Conservation (phyloP, 2,113 vertebrate genomes). For the Craseonycteris thonglongyai region DNA sequence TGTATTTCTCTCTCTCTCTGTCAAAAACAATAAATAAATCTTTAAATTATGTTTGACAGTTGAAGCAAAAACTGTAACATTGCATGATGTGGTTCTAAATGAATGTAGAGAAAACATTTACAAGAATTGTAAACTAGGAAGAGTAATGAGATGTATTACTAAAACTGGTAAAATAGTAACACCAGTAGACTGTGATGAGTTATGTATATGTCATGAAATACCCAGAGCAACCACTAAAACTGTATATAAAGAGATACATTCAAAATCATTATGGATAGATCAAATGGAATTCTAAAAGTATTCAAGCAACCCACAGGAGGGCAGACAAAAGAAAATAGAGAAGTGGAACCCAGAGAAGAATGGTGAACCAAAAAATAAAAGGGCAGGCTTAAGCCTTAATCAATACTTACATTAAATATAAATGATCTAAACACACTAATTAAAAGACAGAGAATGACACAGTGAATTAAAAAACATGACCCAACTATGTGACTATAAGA, state of each 20-base stretch:
- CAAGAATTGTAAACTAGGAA: background rate
- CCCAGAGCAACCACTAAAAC: background rate
- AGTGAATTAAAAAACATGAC: background rate
- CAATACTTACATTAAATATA: background rate
- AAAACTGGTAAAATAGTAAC: background rate
- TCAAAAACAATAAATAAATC: no score
- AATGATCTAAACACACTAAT: background rate
- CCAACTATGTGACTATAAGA: background rate
- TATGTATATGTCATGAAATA: background rate
- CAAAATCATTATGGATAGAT: background rate
- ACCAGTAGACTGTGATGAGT: background rate
- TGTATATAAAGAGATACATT: background rate
- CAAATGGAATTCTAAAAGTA: background rate
- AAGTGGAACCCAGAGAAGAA: background rate
- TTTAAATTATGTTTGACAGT: background rate
- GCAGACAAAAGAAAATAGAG: background rate
- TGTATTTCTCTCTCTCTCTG: no score
- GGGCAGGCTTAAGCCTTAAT: background rate
- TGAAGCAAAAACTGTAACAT: background rate
- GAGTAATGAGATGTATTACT: background rate
- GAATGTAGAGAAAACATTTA: background rate
- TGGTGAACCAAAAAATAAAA: background rate
- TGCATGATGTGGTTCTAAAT: background rate
- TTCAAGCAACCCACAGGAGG: background rate
- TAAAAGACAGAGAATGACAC: background rate